Percentiles rank a stretch among this genome's conserved stretches.
These are phyloP conservation scores for Camelus bactrianus DNA, from an alignment of 2,113 vertebrate genomes.

Conservation along the genomic window DNA sequence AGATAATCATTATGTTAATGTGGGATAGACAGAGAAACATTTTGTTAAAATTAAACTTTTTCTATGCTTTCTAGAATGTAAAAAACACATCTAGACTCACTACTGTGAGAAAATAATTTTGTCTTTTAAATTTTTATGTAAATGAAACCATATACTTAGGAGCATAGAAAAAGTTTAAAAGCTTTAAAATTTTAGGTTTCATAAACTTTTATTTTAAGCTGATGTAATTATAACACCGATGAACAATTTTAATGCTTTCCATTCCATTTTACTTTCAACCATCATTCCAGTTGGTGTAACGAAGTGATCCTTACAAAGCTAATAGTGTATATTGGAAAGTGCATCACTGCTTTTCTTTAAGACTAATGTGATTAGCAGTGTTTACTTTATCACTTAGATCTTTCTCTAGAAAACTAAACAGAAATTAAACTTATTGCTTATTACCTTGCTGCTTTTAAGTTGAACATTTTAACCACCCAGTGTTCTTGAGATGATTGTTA, in stretches of 20 bases:
- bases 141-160: background rate
- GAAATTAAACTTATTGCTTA: constrained; percentile 29
- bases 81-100: background rate
- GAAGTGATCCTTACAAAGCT: background rate
- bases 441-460: constrained; percentile 40
- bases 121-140: background rate
- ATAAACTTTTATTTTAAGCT: background rate
- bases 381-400: background rate
- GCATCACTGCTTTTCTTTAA: background rate
- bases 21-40: background rate
- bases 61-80: background rate
- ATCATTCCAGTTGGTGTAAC: background rate
- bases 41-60: constrained; percentile 5
- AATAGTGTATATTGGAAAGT: background rate
- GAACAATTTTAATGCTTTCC: background rate
- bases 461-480: background rate
- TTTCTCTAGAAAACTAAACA: constrained; percentile 49
- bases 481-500: constrained; percentile 52
- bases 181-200: background rate
- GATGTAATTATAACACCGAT: background rate
- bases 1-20: background rate
- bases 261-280: background rate
- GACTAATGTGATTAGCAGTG: background rate
- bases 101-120: background rate
- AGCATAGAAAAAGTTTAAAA: background rate